Percentiles rank a stretch among this genome's conserved stretches.
Evolutionary conservation across 2,888 invertebrate species (phyloP).

Genomic region (Dynastes tityus): DNA sequence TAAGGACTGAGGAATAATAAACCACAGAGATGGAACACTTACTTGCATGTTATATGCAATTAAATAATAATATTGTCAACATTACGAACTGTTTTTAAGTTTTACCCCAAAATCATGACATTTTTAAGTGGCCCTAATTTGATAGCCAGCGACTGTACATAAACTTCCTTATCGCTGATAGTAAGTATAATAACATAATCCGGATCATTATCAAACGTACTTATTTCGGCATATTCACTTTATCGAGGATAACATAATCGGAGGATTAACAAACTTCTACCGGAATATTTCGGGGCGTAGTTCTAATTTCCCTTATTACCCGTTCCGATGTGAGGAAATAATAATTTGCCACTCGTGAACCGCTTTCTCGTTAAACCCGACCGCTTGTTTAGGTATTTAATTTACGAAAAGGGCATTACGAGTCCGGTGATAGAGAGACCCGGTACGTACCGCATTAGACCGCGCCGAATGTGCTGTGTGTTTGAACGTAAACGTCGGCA

Average conservation of each 20-base stretch:
- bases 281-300: constrained; percentile 18
- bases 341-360: constrained; percentile 41
- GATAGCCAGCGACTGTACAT: too few species aligned
- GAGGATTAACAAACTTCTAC: constrained; percentile 40
- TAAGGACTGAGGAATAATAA: too few species aligned
- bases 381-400: constrained; percentile 45
- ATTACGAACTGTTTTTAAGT: too few species aligned
- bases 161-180: too few species aligned
- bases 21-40: too few species aligned
- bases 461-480: neutral
- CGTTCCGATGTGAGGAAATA: constrained; percentile 44
- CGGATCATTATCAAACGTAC: constrained; percentile 7
- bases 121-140: too few species aligned
- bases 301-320: constrained; percentile 44
- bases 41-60: too few species aligned
- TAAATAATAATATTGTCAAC: too few species aligned
- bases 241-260: constrained; percentile 22
- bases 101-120: too few species aligned
- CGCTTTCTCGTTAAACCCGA: constrained; percentile 40
- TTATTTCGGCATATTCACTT: constrained; percentile 30
- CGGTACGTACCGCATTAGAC: neutral
- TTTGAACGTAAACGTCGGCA: neutral
- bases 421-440: constrained; percentile 29
- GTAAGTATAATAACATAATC: neutral
- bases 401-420: constrained; percentile 26